Evolutionary conservation across 2,888 invertebrate genomes (phyloP).

Genomic region (Tenthredo distinguenda): DNA sequence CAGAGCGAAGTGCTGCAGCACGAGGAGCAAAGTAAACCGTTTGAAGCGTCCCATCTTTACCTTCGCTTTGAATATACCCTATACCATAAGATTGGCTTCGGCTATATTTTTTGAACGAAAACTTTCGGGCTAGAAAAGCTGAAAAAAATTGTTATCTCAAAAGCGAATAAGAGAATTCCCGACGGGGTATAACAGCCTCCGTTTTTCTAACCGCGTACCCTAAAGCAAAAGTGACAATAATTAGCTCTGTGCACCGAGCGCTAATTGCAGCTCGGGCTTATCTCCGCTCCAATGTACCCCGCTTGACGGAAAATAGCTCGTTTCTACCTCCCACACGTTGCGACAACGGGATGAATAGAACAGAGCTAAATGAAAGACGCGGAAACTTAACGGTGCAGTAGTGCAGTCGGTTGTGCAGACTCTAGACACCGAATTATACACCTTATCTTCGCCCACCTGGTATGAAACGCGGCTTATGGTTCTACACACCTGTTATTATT

Average conservation of each 20-base stretch:
- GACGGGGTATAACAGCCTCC: neutral
- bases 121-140: neutral
- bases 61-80: neutral
- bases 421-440: conserved; percentile 20
- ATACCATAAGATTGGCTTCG: neutral
- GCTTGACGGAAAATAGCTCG: neutral
- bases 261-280: neutral
- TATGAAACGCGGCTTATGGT: neutral
- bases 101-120: neutral
- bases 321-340: neutral
- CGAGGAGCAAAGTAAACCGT: neutral
- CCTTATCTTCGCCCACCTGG: conserved; percentile 8
- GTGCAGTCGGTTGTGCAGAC: neutral
- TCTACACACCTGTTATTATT: neutral
- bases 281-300: neutral
- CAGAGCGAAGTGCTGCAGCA: neutral
- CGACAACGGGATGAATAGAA: conserved; percentile 5
- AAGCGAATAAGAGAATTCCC: neutral
- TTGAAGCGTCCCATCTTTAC: neutral
- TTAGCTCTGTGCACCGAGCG: conserved; percentile 1
- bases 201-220: neutral
- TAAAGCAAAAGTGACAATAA: conserved; percentile 6
- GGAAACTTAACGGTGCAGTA: neutral
- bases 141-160: neutral
- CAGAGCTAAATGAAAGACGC: neutral